Evolutionary conservation across 2,888 invertebrate genomes (phyloP), one percentile per base, ranked within the genome.

Genomic region (Spodoptera littoralis): DNA sequence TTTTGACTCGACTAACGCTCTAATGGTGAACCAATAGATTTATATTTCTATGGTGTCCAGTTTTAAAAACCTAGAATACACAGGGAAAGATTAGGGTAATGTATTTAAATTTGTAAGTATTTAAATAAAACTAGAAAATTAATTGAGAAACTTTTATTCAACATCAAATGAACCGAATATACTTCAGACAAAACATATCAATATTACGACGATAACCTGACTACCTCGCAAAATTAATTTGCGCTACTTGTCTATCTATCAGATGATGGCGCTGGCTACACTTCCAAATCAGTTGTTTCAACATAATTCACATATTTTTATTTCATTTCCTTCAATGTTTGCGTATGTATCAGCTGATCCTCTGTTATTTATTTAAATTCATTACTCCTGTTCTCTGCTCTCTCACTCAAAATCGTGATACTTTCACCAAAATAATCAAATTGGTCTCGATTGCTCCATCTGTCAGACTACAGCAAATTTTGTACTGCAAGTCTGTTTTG

Each of bases 141-240:
- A 63, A 62, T 61, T 72, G 44, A 70, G 67, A 79, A 89, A 85
- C 87, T 84, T 92, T 92, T 92, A 93, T 87, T 93, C 81, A 88
- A 92, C 90, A 92, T 89, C 83, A 88, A 89, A 84, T 87, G 79
- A 88, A 86, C 82, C 81, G 79, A 86, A 87, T 82, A 86, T 82
- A 84, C 78, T 81, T 81, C 76, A 79, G 82, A 86, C 67, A 74
- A 79, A 80, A 79, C 83, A 87, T 77, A 83, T 60, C 82, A 80
- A 86, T 77, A 82, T 79, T 80, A 84, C 80, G 76, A 81, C 76
- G 77, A 82, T 67, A 78, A 85, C 82, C 85, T 81, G 82, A 81
- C 85, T 88, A 88, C 84, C 80, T 79, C 70, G 77, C 80, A 84
- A 82, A 80, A 80, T 79, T 80, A 71, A 81, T 81, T 81, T 80